Evolutionary conservation across 2,888 invertebrate genomes (phyloP).

Genomic region (Ormyrus pomaceus): DNA sequence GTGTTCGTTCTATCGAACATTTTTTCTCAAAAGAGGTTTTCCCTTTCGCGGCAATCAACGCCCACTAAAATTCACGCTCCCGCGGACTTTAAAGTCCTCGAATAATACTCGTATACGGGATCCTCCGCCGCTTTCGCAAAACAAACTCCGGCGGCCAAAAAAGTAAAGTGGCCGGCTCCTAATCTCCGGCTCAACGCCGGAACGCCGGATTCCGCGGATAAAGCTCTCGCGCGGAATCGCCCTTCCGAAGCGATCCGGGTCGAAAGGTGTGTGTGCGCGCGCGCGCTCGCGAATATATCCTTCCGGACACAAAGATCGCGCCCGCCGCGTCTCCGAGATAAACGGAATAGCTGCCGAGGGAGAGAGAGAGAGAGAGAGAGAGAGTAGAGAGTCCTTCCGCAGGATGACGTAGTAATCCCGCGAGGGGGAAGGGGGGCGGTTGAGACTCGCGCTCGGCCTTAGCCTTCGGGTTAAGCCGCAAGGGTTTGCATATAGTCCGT

Average conservation of each 20-base stretch:
- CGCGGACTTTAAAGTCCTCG: no score
- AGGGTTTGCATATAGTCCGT: conserved; percentile 71
- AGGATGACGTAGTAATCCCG: conserved; percentile 74
- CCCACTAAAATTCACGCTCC: no score
- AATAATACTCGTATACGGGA: no score
- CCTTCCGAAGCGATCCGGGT: neutral
- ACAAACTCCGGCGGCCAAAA: neutral
- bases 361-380: no score
- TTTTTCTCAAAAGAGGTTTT: no score
- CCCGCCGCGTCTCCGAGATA: conserved; percentile 35
- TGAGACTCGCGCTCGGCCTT: conserved; percentile 66
- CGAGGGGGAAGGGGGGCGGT: conserved; percentile 57
- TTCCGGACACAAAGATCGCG: neutral
- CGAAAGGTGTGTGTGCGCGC: neutral
- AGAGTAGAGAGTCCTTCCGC: conserved; percentile 58
- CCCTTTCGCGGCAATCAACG: no score
- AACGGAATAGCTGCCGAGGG: conserved; percentile 14
- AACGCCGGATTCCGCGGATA: conserved; percentile 29
- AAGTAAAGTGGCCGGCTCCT: neutral
- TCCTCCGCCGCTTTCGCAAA: no score
- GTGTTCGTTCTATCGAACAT: no score
- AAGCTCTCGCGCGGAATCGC: neutral
- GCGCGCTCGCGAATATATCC: neutral
- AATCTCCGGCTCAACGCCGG: conserved; percentile 12
- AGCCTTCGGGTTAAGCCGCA: conserved; percentile 72